These are phyloP conservation scores for Donacobius atricapilla DNA, from an alignment of 2,113 vertebrate genomes.

Conservation along the genomic window DNA sequence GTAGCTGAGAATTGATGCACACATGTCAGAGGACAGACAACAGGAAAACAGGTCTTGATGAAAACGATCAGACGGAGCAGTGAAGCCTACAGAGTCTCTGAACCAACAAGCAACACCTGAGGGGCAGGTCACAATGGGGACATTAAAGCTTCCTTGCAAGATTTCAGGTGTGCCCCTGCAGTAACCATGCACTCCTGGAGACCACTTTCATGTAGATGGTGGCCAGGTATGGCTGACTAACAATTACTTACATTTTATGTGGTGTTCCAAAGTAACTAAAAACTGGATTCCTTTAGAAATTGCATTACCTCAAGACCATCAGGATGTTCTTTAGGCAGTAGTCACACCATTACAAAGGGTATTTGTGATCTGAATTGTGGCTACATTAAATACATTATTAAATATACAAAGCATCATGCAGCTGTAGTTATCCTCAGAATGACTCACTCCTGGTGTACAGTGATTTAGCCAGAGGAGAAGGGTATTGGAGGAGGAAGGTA, in stretches of 20 bases:
- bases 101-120: neutral
- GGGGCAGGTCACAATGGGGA: neutral
- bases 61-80: neutral
- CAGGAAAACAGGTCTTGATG: neutral
- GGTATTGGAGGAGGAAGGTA: neutral
- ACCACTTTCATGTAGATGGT: accelerated
- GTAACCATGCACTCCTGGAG: neutral
- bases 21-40: neutral
- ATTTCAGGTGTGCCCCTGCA: neutral
- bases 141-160: neutral
- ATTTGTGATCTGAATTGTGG: neutral
- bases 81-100: neutral
- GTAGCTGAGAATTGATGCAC: neutral
- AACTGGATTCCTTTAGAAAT: neutral
- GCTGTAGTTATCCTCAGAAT: neutral
- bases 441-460: neutral
- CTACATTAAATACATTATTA: neutral
- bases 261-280: neutral
- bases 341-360: neutral
- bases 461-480: neutral
- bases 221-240: neutral
- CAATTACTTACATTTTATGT: neutral
- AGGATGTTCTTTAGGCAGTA: neutral
- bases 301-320: neutral
- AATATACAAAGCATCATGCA: neutral